Base-by-base conservation (phyloP, 2,797 vertebrate genomes). In the Myotis pilosus region DNA sequence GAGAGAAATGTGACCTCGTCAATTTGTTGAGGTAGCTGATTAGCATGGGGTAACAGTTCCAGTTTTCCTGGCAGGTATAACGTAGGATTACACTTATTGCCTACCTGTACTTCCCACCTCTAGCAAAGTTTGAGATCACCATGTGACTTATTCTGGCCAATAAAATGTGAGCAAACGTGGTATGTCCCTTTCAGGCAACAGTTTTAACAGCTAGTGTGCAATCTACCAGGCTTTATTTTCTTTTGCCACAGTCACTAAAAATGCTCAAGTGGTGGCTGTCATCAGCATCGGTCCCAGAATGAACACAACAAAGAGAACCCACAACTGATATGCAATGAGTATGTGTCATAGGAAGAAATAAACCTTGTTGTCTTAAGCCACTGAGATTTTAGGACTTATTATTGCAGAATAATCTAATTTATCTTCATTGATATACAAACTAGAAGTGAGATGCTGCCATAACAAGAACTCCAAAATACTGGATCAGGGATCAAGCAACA, bases 381-480 rank as follows among this genome's bases (percentile, higher is more conserved):
- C 62, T 47, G 38, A 90, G 85, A 93, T 33, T 72, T 81, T 28
- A 93, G 51, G n/a, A 55, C 33, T 10, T 69, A 55, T 38, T 74
- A 69, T 11, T 23, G n/a, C 33, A 88, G 20, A 22, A 30, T 38
- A 87, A 89, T 41, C 20, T 53, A 84, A 44, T 76, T 75, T 83
- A 16, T 44, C 47, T 78, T 66, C 44, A 78, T 8, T 60, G 7
- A 36, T 19, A 87, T 53, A 60, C 66, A 91, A 89, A 92, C 22
- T 15, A 72, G 17, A 86, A 81, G 23, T 16, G 16, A 93, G 23
- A 44, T 75, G 41, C 12, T 85, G 3, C 44, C 74, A 78, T 83
- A 74, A 93, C 4, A 49, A 84, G 94, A 89, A 86, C 51, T 57
- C 51, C 30, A 53, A 87, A 93, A 79, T 62, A 91, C 7, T 71